Percentiles rank a stretch among this genome's conserved stretches.
phyloP scores from a whole-genome alignment of 1,140 invertebrate genomes.

The Myzus persicae region DNA sequence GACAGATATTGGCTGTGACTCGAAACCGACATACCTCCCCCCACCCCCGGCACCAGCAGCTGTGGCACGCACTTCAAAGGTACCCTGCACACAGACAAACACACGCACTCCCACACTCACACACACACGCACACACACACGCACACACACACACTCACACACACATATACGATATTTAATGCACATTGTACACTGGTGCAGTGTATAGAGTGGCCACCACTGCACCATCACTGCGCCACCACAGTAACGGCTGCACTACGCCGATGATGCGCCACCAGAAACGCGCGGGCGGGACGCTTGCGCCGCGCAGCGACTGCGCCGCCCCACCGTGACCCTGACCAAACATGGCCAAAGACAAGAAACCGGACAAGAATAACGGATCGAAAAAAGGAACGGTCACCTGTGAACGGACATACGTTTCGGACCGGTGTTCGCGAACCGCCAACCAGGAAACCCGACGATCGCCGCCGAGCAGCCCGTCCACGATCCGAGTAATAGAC shows the following conservation, averaged over 20 bases:
- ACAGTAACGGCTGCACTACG: neutral
- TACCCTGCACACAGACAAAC: neutral
- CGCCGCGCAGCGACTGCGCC: too few relatives aligned
- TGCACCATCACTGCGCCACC: too few relatives aligned
- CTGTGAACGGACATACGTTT: neutral
- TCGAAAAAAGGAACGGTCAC: neutral
- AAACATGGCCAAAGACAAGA: neutral
- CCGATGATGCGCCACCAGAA: neutral
- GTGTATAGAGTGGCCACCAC: neutral
- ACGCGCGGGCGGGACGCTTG: neutral
- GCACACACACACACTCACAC: neutral
- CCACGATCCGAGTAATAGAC: neutral
- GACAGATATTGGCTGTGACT: slow-evolving; percentile 8
- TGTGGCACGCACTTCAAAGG: neutral
- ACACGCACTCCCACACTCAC: neutral
- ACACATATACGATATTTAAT: neutral
- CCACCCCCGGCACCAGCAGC: neutral
- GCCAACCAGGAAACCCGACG: neutral
- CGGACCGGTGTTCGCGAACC: neutral
- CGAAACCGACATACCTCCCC: neutral
- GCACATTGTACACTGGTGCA: neutral
- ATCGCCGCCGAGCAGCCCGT: neutral
- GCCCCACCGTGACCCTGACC: neutral
- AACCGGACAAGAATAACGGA: neutral
- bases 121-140: too few relatives aligned